These are phyloP conservation scores for Aproaerema taeniolella DNA, from an alignment of 2,888 invertebrate genomes.

Conservation along the genomic window DNA sequence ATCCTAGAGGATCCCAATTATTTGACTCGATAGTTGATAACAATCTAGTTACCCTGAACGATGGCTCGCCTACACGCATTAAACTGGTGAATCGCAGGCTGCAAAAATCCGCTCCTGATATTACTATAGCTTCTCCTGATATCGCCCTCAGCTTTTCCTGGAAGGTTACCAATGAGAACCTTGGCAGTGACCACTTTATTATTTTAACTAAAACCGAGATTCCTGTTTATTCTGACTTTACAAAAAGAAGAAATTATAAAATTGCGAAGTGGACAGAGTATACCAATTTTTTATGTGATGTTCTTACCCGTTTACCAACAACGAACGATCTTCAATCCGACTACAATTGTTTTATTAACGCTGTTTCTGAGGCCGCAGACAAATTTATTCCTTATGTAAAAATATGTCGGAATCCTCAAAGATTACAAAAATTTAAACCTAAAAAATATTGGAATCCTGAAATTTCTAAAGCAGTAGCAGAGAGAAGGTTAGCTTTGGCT, in stretches of 20 bases:
- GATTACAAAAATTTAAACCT: not conserved
- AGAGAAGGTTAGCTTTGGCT: no score
- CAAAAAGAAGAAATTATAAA: slow-evolving; percentile 2
- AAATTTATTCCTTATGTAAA: not conserved
- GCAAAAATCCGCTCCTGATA: slow-evolving; percentile 24
- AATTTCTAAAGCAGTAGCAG: not conserved
- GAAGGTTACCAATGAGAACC: slow-evolving; percentile 16
- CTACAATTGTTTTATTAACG: not conserved
- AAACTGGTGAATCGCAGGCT: slow-evolving; percentile 17
- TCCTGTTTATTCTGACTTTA: not conserved
- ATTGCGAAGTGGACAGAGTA: not conserved
- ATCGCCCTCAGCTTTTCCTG: slow-evolving; percentile 17
- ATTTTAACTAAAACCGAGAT: not conserved
- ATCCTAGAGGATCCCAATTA: slow-evolving; percentile 21
- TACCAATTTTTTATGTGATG: not conserved
- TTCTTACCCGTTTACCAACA: no score
- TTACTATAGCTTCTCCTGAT: slow-evolving; percentile 18
- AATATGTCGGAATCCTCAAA: not conserved
- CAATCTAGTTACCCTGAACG: slow-evolving; percentile 18
- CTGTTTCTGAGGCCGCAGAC: not conserved
- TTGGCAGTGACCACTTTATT: slow-evolving; percentile 4
- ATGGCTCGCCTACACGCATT: slow-evolving; percentile 18
- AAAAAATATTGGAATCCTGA: not conserved
- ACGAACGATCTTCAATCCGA: not conserved
- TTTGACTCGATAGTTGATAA: slow-evolving; percentile 19